Percentiles rank a stretch among this genome's conserved stretches.
Conservation (phyloP, 2,113 vertebrate species). For the Clarias macrocephalus region DNA sequence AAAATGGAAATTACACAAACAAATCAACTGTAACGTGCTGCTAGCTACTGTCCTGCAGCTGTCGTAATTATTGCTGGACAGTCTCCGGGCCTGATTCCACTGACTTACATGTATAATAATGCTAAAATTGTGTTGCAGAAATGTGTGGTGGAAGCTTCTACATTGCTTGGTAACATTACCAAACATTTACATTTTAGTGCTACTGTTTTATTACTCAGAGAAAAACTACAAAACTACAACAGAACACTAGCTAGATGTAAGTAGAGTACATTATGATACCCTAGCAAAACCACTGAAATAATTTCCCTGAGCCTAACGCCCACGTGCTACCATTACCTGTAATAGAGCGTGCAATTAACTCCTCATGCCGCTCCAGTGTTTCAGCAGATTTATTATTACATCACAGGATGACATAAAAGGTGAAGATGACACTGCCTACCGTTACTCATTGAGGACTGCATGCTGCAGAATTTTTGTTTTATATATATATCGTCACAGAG, state of each 20-base stretch:
- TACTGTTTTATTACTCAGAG: background rate
- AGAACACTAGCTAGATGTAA: background rate
- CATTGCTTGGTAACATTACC: background rate
- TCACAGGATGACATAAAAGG: too few relatives aligned
- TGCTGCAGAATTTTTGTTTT: too few relatives aligned
- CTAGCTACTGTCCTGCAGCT: background rate
- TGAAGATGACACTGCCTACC: too few relatives aligned
- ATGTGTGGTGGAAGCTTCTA: background rate
- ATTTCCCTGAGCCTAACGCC: background rate
- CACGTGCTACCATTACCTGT: too few relatives aligned
- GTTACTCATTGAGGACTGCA: too few relatives aligned
- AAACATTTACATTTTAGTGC: background rate
- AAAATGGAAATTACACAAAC: background rate
- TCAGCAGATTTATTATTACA: too few relatives aligned
- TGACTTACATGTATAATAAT: background rate
- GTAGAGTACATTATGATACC: background rate
- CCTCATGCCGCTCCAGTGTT: too few relatives aligned
- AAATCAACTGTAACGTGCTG: background rate
- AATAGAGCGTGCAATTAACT: too few relatives aligned
- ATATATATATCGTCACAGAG: too few relatives aligned
- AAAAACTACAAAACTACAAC: background rate
- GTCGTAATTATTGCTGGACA: background rate
- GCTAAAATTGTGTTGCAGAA: background rate
- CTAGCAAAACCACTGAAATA: background rate
- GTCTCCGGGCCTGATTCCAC: background rate